These are phyloP conservation scores for Sarcophaga peregrina DNA, from an alignment of 1,140 invertebrate genomes.

Conservation along the genomic window DNA sequence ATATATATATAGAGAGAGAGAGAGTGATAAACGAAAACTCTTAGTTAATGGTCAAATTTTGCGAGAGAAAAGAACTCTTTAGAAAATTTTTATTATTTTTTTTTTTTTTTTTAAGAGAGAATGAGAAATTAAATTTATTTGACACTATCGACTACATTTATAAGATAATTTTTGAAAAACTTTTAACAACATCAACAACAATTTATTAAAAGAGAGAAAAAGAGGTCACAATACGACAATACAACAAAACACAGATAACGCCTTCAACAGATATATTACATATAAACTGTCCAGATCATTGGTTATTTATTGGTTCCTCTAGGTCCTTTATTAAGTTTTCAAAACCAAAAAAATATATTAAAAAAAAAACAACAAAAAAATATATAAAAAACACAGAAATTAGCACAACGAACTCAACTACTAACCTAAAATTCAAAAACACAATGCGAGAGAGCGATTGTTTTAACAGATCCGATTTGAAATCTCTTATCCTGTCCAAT, in stretches of 20 bases:
- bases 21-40: not conserved
- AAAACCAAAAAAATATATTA: constrained; percentile 11
- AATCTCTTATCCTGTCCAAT: not conserved
- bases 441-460: constrained; percentile 26
- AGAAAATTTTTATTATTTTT: constrained; percentile 20
- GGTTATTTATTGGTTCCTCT: not conserved
- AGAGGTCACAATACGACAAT: not conserved
- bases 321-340: not conserved
- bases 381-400: constrained; percentile 27
- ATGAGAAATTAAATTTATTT: constrained; percentile 39
- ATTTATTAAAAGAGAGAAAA: not conserved
- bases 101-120: constrained; percentile 38
- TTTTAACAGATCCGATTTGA: constrained; percentile 30
- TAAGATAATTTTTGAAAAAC: constrained; percentile 2
- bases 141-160: not conserved
- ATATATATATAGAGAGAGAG: not conserved
- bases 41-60: constrained; percentile 30
- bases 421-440: constrained; percentile 19
- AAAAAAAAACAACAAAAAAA: constrained; percentile 1
- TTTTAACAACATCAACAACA: not conserved
- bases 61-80: constrained; percentile 18
- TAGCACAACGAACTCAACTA: constrained; percentile 26
- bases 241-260: not conserved
- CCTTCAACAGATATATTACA: not conserved
- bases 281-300: not conserved